phyloP scores from a whole-genome alignment of 1,140 invertebrate genomes.

The Drosophila bifasciata region DNA sequence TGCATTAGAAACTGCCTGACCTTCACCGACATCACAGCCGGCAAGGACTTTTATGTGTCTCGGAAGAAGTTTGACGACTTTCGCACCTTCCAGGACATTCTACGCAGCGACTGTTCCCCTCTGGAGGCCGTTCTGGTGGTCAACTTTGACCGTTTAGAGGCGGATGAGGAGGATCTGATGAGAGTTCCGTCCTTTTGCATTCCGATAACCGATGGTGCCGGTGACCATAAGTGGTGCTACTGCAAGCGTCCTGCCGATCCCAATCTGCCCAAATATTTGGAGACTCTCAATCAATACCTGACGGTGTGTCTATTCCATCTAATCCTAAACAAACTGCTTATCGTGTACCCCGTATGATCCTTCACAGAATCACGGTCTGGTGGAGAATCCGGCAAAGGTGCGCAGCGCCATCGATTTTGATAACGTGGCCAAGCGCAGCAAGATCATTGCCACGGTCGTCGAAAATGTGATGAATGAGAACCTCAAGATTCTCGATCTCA shows the following conservation, averaged over 20 bases:
- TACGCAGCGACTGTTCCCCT: slow-evolving; percentile 69
- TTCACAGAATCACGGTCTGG: slow-evolving; percentile 53
- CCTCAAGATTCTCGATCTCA: slow-evolving; percentile 64
- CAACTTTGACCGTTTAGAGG: slow-evolving; percentile 62
- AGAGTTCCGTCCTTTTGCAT: slow-evolving; percentile 45
- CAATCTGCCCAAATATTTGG: slow-evolving; percentile 53
- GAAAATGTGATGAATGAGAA: slow-evolving; percentile 47
- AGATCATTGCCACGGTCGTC: slow-evolving; percentile 69
- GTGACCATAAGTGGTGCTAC: slow-evolving; percentile 55
- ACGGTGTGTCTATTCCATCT: slow-evolving; percentile 41
- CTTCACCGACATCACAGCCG: slow-evolving; percentile 74
- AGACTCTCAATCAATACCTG: slow-evolving; percentile 58
- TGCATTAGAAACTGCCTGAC: slow-evolving; percentile 70
- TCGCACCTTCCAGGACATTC: slow-evolving; percentile 57
- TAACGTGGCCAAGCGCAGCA: slow-evolving; percentile 65
- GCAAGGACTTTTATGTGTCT: slow-evolving; percentile 73
- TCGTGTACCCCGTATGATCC: background rate
- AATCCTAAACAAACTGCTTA: background rate
- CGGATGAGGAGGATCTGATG: slow-evolving; percentile 32
- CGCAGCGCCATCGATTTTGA: slow-evolving; percentile 72
- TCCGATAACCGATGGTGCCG: background rate
- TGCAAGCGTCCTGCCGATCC: slow-evolving; percentile 68
- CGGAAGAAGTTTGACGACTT: slow-evolving; percentile 68
- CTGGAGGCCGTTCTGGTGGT: slow-evolving; percentile 65
- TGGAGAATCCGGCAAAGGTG: slow-evolving; percentile 66